These are phyloP conservation scores for Carterocephalus palaemon DNA, from an alignment of 2,888 invertebrate genomes.

Conservation along the genomic window DNA sequence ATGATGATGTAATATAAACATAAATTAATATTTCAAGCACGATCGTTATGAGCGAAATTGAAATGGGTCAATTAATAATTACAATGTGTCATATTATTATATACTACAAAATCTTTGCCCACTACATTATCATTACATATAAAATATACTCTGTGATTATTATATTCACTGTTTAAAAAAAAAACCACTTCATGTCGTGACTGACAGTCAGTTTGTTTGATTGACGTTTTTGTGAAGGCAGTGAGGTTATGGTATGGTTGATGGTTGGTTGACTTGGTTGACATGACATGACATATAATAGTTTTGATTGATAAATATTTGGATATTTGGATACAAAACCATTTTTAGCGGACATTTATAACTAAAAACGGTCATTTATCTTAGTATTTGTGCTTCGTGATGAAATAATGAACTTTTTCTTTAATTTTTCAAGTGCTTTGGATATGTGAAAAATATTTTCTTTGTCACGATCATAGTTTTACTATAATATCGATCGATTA, in stretches of 20 bases:
- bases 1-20: too few relatives aligned
- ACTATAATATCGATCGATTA: conserved; percentile 74
- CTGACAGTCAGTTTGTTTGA: conserved; percentile 40
- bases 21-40: too few relatives aligned
- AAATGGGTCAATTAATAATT: too few relatives aligned
- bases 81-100: too few relatives aligned
- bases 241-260: conserved; percentile 52
- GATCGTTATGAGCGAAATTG: too few relatives aligned
- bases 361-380: conserved; percentile 5
- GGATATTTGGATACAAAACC: conserved; percentile 52
- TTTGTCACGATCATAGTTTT: conserved; percentile 72
- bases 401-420: not conserved
- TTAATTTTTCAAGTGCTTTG: not conserved
- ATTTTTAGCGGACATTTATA: conserved; percentile 26
- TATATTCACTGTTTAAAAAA: too few relatives aligned
- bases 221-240: conserved; percentile 49
- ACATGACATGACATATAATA: conserved; percentile 47
- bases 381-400: conserved; percentile 2
- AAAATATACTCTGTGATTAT: too few relatives aligned
- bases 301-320: conserved; percentile 55
- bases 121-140: too few relatives aligned
- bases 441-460: conserved; percentile 40
- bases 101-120: too few relatives aligned
- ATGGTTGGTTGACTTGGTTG: too few relatives aligned
- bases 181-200: too few relatives aligned